Evolutionary conservation across 2,797 vertebrate genomes (phyloP), one percentile per base, ranked within the genome.

Genomic region (Gambelia wislizenii): DNA sequence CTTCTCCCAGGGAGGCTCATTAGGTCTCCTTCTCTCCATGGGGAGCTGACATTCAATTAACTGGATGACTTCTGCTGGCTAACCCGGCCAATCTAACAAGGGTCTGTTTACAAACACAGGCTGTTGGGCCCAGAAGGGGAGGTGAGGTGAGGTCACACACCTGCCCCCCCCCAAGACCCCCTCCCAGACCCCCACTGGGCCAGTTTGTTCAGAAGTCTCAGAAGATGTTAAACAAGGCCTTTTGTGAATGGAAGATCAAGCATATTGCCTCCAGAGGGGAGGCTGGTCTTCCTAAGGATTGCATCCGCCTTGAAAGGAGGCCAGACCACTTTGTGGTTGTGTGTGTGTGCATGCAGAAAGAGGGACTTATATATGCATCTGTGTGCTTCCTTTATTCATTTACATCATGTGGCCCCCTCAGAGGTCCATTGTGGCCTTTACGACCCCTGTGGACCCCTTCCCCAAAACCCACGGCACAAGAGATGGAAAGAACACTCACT

Each of bases 21-120:
- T 98, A 98, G 98, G 96, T 97, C 97, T 97, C 95, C 94, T 96
- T 97, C 74, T 67, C 96, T 92, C 95, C 4, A 96, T 95, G 93
- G 97, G 95, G 96, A 96, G 95, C 96, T 98, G 97, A 96, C 97
- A 98, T 96, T 97, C 98, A 98, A 98, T 98, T 98, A 98, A 97
- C 96, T 94, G 96, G 96, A 96, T 94, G 95, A 97, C 97, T 96
- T 97, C 89, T 95, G 94, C 96, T 89, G 56, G 93, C 94, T 92
- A 93, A 96, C 96, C 96, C 95, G 96, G 93, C 95, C 94, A 91
- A 94, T 88, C 95, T 95, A 96, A 93, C 93, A 93, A 96, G 95
- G 95, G 93, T 96, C 93, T 97, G 97, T 97, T 97, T 97, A 97
- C 97, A 98, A 97, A 98, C 97, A 98, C 96, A 94, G 97, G 91